A percentile compares a stretch with the other conserved stretches of the same genome.
Conservation (phyloP, 2,113 vertebrate genomes). For the Orientallactaga bullata region DNA sequence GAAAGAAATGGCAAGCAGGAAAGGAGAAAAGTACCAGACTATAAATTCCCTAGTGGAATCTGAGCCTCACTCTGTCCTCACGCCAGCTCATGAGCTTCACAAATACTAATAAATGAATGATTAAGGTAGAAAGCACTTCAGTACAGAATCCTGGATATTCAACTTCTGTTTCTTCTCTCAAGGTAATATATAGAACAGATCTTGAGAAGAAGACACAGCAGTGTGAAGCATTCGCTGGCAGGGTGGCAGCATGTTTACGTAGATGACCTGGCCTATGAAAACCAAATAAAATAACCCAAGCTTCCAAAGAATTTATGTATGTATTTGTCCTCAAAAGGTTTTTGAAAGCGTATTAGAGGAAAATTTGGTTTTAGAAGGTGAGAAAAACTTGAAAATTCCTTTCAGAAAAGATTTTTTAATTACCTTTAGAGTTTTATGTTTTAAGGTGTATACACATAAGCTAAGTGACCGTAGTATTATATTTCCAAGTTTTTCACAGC, state of each 20-base stretch:
- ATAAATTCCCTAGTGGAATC: neutral
- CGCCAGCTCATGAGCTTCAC: neutral
- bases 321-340: neutral
- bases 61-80: neutral
- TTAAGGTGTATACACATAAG: neutral
- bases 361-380: conserved; percentile 21
- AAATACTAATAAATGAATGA: neutral
- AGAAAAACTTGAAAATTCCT: conserved; percentile 12
- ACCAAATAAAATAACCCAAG: neutral
- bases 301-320: neutral
- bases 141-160: neutral
- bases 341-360: neutral
- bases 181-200: neutral
- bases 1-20: neutral
- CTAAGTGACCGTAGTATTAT: neutral
- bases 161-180: conserved; percentile 8
- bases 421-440: neutral
- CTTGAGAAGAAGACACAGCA: neutral
- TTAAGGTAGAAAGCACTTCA: neutral
- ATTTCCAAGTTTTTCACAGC: conserved; percentile 29
- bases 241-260: neutral
- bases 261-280: neutral
- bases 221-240: neutral
- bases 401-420: conserved; percentile 44
- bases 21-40: neutral